Base-by-base conservation (phyloP, 2,113 vertebrate species). In the Ammospiza nelsoni region DNA sequence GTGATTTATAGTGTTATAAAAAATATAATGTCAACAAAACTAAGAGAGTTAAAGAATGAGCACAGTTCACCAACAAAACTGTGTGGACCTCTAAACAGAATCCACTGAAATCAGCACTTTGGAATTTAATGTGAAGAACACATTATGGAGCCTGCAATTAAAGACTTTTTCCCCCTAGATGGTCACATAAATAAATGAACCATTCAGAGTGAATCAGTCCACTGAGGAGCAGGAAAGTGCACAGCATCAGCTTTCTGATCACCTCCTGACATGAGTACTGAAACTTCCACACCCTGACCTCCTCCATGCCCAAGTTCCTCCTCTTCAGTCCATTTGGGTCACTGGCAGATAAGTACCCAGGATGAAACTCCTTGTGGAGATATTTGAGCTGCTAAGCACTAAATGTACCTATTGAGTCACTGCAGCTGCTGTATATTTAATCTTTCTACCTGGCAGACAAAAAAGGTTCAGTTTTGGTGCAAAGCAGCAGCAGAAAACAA, bases 141-240 rank as follows among this genome's bases (percentile, higher is more conserved):
- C 94, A 94, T 97, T 95, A 94, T 95, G 96, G 93, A 97, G 94
- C 31, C 89, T 94, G 94, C 93, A 97, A 96, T 97, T 97, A 97
- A 95, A 95, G 93, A 82, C 94, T 92, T 96, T 95, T 95, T 82
- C 94, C 95, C 96, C 95, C 95, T 97, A 91, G 96, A 97, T 97
- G 96, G 96, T 96, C 95, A 91, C 96, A 97, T 97, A 96, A 96
- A 96, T 94, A 97, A 97, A 97, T 95, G 96, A 95, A 96, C 89
- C 95, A 92, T 96, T 95, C 91, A 95, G 72, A 95, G 84, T 79
- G 94, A 96, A 97, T 95, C 95, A 97, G 95, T 95, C 95, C 95
- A 95, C 87, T 79, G 92, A 97, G 81, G 62, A 97, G 66, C 78
- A 84, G 68, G 83, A 94, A 96, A 96, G 92, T 92, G 91, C 94